phyloP scores from a whole-genome alignment of 2,113 vertebrate genomes.

The Anthoscopus minutus region DNA sequence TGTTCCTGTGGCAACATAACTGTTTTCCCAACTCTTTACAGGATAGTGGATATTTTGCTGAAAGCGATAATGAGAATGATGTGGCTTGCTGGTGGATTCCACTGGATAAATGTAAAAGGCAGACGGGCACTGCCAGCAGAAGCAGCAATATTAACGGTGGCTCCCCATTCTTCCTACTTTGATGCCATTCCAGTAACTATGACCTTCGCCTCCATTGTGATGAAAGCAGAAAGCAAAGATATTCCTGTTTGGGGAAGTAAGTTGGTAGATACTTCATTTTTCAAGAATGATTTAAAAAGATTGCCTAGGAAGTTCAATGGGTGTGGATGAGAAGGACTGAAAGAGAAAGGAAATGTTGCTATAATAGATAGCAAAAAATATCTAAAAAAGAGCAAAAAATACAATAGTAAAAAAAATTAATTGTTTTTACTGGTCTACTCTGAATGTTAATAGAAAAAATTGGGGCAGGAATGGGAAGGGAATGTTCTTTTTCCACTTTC shows the following conservation, averaged over 20 bases:
- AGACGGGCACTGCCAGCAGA: conserved; percentile 75
- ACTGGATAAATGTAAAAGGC: conserved; percentile 89
- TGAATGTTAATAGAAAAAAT: not conserved
- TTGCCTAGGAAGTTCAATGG: not conserved
- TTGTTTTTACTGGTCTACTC: not conserved
- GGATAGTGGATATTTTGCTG: conserved; percentile 81
- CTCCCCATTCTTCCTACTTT: conserved; percentile 94
- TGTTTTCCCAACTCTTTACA: conserved; percentile 49
- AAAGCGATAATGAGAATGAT: conserved; percentile 88
- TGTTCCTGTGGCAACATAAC: not conserved
- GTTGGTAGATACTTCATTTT: conserved; percentile 55
- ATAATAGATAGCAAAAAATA: too few relatives aligned
- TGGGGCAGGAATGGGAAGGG: fast-evolving
- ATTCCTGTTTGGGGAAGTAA: conserved; percentile 97
- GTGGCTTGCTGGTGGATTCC: conserved; percentile 96
- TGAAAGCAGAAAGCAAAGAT: conserved; percentile 91
- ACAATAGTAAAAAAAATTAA: too few relatives aligned
- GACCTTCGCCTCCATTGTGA: conserved; percentile 93
- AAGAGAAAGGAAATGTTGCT: not conserved
- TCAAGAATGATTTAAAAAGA: not conserved
- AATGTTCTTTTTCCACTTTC: not conserved
- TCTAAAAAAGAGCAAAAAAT: too few relatives aligned
- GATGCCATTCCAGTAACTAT: conserved; percentile 94
- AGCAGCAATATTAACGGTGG: conserved; percentile 86
- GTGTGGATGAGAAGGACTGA: not conserved